Evolutionary conservation across 2,113 vertebrate species (phyloP).

Genomic region (Synchiropus splendidus): DNA sequence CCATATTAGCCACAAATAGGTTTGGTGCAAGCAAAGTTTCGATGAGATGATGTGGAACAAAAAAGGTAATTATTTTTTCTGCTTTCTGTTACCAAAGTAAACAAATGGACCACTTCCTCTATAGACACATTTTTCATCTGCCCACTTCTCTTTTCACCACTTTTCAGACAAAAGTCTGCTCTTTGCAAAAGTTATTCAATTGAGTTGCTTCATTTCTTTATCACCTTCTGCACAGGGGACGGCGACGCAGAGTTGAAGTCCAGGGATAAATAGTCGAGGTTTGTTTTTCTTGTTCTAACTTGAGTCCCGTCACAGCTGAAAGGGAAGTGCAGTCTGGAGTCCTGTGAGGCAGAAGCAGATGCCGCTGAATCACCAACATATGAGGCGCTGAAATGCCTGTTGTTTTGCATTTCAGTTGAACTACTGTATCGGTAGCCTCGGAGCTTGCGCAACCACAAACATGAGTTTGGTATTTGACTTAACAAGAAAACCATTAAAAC

Average conservation of each 20-base stretch:
- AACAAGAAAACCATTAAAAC: background rate
- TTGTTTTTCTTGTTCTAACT: conserved; percentile 70
- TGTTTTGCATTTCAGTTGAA: background rate
- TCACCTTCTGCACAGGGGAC: conserved; percentile 84
- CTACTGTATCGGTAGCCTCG: too few relatives aligned
- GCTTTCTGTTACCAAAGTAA: too few relatives aligned
- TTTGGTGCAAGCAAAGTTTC: too few relatives aligned
- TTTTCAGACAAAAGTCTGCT: too few relatives aligned
- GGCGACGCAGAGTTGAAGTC: conserved; percentile 90
- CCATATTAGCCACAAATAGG: too few relatives aligned
- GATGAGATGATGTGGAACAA: too few relatives aligned
- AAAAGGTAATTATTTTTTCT: too few relatives aligned
- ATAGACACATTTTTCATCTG: background rate
- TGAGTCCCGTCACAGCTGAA: conserved; percentile 60
- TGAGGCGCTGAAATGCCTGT: background rate
- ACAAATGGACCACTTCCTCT: too few relatives aligned
- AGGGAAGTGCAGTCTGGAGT: conserved; percentile 60
- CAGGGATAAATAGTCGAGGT: conserved; percentile 89
- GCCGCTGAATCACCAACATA: background rate
- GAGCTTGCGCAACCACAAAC: background rate
- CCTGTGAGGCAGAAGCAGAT: conserved; percentile 52
- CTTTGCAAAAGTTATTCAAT: too few relatives aligned
- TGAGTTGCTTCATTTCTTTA: too few relatives aligned
- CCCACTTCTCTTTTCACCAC: background rate
- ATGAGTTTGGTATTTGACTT: background rate